phyloP scores from a whole-genome alignment of 1,140 invertebrate species.

The Drosophila trapezifrons region DNA sequence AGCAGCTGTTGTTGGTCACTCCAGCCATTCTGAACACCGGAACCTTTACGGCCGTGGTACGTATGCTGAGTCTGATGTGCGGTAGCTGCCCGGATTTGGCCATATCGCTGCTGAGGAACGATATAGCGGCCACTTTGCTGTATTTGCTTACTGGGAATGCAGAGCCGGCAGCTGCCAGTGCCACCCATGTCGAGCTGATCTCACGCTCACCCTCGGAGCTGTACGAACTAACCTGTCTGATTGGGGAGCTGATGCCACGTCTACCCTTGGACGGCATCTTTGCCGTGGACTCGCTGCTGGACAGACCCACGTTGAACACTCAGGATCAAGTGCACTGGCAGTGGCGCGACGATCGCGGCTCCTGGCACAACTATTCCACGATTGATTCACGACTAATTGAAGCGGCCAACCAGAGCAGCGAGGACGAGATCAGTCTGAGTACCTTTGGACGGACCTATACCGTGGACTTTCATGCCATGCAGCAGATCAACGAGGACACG shows the following conservation, averaged over 20 bases:
- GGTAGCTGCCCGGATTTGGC: conserved; percentile 96
- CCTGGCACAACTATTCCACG: conserved; percentile 88
- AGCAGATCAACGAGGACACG: conserved; percentile 99
- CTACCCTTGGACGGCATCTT: conserved; percentile 97
- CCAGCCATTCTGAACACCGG: conserved; percentile 96
- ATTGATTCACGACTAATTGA: conserved; percentile 89
- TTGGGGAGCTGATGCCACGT: conserved; percentile 97
- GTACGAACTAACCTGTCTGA: conserved; percentile 97
- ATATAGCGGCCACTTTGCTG: conserved; percentile 96
- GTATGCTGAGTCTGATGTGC: conserved; percentile 98
- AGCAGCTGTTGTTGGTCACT: conserved; percentile 95
- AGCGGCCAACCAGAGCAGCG: conserved; percentile 95
- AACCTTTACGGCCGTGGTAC: conserved; percentile 97
- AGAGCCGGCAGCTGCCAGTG: conserved; percentile 83
- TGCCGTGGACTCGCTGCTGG: conserved; percentile 93
- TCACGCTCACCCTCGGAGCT: conserved; percentile 96
- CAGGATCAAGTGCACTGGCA: conserved; percentile 96
- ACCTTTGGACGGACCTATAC: conserved; percentile 96
- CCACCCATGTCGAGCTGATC: conserved; percentile 91
- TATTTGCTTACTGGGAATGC: conserved; percentile 95
- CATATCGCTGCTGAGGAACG: conserved; percentile 94
- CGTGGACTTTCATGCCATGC: conserved; percentile 98
- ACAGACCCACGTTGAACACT: conserved; percentile 88
- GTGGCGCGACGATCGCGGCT: conserved; percentile 97
- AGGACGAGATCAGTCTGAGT: conserved; percentile 96